A percentile compares a stretch with the other conserved stretches of the same genome.
These are phyloP conservation scores for Eurystomus gularis DNA, from an alignment of 2,113 vertebrate species.

Conservation along the genomic window DNA sequence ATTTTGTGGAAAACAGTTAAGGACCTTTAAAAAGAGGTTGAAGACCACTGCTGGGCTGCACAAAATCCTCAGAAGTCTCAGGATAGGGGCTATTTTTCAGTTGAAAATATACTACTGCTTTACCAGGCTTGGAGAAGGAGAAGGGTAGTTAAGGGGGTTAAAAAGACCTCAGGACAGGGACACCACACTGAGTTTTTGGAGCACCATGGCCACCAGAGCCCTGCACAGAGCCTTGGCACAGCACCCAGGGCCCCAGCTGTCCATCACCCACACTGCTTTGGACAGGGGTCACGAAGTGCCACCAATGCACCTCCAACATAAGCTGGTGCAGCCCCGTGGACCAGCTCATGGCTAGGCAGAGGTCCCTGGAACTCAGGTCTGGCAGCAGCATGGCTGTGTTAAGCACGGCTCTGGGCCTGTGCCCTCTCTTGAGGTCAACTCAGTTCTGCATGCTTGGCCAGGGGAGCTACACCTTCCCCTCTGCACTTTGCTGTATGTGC, in stretches of 20 bases:
- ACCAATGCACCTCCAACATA: rapidly evolving
- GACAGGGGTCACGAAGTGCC: neutral
- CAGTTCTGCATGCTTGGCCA: neutral
- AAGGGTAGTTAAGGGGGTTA: neutral
- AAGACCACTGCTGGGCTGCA: neutral
- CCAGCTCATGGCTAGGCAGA: neutral
- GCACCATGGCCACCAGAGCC: neutral
- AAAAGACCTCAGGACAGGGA: neutral
- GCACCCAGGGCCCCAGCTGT: neutral
- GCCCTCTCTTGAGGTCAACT: neutral
- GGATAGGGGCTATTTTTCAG: neutral
- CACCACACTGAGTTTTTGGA: neutral
- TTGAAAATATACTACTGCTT: neutral
- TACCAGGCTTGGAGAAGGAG: neutral
- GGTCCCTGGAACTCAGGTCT: neutral
- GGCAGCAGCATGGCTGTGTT: neutral
- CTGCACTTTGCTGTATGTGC: rapidly evolving
- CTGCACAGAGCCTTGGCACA: neutral
- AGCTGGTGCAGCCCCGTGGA: neutral
- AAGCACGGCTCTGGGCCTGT: neutral
- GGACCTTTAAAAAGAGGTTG: neutral
- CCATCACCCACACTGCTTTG: neutral
- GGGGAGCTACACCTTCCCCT: neutral
- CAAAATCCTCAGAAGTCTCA: neutral
- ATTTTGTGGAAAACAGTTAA: neutral